Evolutionary conservation across 2,888 invertebrate genomes (phyloP).

Genomic region (Nomada hirtipes): DNA sequence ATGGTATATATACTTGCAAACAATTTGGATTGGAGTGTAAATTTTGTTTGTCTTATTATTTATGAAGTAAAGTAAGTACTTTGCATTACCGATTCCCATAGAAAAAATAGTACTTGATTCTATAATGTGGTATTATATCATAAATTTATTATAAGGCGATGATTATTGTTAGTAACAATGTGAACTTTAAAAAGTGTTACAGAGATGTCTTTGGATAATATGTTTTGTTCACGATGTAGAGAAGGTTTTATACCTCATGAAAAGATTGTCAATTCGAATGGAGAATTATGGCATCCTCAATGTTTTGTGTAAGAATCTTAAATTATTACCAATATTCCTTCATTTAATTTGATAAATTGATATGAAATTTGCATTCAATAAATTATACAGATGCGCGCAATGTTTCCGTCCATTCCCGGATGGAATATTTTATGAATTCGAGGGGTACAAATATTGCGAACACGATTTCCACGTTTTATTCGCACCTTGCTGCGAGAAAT

Average conservation of each 20-base stretch:
- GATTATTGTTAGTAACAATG: neutral
- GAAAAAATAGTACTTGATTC: no score
- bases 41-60: no score
- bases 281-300: slow-evolving; percentile 99
- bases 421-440: slow-evolving; percentile 99
- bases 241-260: slow-evolving; percentile 98
- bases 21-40: no score
- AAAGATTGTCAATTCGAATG: slow-evolving; percentile 99
- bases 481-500: slow-evolving; percentile 94
- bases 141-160: neutral
- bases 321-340: neutral
- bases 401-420: slow-evolving; percentile 99
- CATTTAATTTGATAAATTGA: neutral
- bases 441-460: slow-evolving; percentile 99
- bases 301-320: slow-evolving; percentile 96
- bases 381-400: slow-evolving; percentile 93
- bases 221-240: slow-evolving; percentile 97
- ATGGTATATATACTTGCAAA: no score
- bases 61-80: no score
- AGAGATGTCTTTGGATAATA: slow-evolving; percentile 94
- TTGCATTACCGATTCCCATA: no score
- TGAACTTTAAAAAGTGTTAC: slow-evolving; percentile 81
- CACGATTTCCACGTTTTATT: slow-evolving; percentile 99
- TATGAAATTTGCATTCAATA: neutral
- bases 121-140: neutral